These are phyloP conservation scores for Beris chalybata DNA, from an alignment of 2,888 invertebrate species.

Conservation along the genomic window DNA sequence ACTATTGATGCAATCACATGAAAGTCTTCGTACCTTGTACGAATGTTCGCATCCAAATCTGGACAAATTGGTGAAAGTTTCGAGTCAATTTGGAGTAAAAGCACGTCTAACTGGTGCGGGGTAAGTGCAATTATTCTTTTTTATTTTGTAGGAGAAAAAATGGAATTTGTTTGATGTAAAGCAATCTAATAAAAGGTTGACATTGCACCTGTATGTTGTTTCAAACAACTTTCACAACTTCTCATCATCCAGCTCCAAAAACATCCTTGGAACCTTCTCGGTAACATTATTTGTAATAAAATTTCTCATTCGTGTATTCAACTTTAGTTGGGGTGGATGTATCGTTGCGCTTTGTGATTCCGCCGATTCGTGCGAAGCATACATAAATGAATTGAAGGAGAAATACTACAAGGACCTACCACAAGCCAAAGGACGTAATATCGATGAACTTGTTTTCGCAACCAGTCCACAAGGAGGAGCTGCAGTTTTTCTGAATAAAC, in stretches of 20 bases:
- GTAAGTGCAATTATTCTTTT: conserved; percentile 50
- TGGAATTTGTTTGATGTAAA: neutral
- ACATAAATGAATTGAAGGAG: conserved; percentile 68
- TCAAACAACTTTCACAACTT: too few relatives aligned
- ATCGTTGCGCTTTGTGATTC: conserved; percentile 70
- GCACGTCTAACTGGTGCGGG: conserved; percentile 96
- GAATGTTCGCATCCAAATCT: conserved; percentile 91
- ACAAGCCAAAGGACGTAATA: conserved; percentile 58
- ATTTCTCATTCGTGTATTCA: too few relatives aligned
- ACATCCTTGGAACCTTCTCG: too few relatives aligned
- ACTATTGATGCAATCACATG: conserved; percentile 88
- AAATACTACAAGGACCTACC: conserved; percentile 68
- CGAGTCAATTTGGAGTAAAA: conserved; percentile 68
- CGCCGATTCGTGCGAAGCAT: conserved; percentile 65
- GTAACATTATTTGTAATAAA: too few relatives aligned
- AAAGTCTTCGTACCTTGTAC: conserved; percentile 80
- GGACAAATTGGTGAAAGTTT: conserved; percentile 78
- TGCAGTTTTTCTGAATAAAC: conserved; percentile 43
- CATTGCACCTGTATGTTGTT: too few relatives aligned
- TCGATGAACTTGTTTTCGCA: conserved; percentile 67
- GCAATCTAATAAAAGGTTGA: neutral
- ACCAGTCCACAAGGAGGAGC: conserved; percentile 60
- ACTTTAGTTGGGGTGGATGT: conserved; percentile 93
- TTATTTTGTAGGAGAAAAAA: conserved; percentile 13
- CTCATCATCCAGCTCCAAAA: too few relatives aligned